Percentiles rank a stretch among this genome's conserved stretches.
Evolutionary conservation across 2,797 vertebrate genomes (phyloP).

Genomic region (Staurois parvus): DNA sequence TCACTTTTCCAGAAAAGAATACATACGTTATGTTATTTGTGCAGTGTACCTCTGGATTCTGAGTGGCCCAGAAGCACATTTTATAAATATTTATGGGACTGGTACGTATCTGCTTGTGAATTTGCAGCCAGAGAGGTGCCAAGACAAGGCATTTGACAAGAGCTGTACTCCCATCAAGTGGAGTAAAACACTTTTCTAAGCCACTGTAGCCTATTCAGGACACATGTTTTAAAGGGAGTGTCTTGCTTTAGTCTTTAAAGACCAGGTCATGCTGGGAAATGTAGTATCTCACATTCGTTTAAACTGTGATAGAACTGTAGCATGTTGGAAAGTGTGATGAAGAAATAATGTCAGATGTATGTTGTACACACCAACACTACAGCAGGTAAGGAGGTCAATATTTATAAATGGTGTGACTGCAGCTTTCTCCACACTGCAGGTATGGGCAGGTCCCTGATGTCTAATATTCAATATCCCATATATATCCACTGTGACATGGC

Average conservation of each 20-base stretch:
- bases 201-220: neutral
- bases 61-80: neutral
- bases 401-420: neutral
- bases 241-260: too few relatives aligned
- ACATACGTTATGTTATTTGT: neutral
- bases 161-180: neutral
- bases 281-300: too few relatives aligned
- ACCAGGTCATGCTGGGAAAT: too few relatives aligned
- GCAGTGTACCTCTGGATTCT: neutral
- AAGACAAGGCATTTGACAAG: neutral
- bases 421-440: constrained; percentile 4
- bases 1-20: neutral
- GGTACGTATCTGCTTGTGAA: neutral
- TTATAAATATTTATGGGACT: neutral
- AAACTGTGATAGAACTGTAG: too few relatives aligned
- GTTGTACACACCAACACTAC: neutral
- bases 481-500: constrained; percentile 22
- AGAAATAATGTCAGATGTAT: neutral
- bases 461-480: neutral
- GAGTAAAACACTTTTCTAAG: neutral
- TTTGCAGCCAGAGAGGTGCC: neutral
- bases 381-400: neutral
- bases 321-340: too few relatives aligned
- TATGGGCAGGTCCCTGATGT: constrained; percentile 1
- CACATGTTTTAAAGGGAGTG: too few relatives aligned